phyloP scores from a whole-genome alignment of 2,888 invertebrate species.

The Dione juno region DNA sequence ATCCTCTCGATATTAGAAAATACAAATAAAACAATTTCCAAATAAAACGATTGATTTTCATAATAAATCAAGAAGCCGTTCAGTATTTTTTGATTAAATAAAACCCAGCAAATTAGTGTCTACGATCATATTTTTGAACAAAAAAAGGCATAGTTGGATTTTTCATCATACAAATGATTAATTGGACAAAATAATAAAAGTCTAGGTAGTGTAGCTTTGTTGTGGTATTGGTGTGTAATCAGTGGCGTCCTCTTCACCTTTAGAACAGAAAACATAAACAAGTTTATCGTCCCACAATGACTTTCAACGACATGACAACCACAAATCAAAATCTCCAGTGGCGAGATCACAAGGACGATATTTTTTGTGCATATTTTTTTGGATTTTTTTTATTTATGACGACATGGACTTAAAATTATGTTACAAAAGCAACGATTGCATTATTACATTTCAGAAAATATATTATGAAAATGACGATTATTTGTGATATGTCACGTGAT shows the following conservation, averaged over 20 bases:
- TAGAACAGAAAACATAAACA: slow-evolving; percentile 72
- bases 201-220: slow-evolving; percentile 44
- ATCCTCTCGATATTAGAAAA: slow-evolving; percentile 39
- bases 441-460: slow-evolving; percentile 9
- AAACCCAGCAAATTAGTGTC: slow-evolving; percentile 4
- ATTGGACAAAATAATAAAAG: slow-evolving; percentile 30
- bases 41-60: slow-evolving; percentile 32
- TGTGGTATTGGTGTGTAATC: slow-evolving; percentile 42
- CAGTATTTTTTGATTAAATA: slow-evolving; percentile 18
- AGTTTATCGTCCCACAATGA: slow-evolving; percentile 57
- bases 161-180: slow-evolving; percentile 19
- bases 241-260: slow-evolving; percentile 61
- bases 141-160: neutral
- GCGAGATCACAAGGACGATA: slow-evolving; percentile 51
- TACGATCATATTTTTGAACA: neutral
- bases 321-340: slow-evolving; percentile 49
- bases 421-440: neutral
- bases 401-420: neutral
- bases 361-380: neutral
- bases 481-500: slow-evolving; percentile 47
- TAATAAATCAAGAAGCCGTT: slow-evolving; percentile 17
- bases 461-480: neutral
- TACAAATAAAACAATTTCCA: slow-evolving; percentile 45
- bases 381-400: slow-evolving; percentile 6
- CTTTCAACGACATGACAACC: slow-evolving; percentile 33